Percentiles rank a stretch among this genome's conserved stretches.
Evolutionary conservation across 1,140 invertebrate species (phyloP).

Genomic region (Hyphantria cunea): DNA sequence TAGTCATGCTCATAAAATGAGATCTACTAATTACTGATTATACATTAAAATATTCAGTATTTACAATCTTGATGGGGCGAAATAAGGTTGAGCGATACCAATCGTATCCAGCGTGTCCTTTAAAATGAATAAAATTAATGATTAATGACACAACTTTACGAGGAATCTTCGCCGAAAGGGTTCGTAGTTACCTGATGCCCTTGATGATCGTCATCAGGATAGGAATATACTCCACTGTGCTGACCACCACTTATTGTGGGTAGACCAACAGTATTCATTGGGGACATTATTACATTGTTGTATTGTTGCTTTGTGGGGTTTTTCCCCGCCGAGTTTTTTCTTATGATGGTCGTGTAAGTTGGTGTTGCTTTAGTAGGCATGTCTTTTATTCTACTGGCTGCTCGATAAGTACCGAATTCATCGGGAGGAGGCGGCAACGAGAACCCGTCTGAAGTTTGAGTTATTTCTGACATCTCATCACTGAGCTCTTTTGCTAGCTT

Average conservation of each 20-base stretch:
- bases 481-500: constrained; percentile 67
- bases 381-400: constrained; percentile 63
- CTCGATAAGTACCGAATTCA: constrained; percentile 68
- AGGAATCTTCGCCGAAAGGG: constrained; percentile 64
- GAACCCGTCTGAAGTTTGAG: constrained; percentile 70
- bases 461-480: constrained; percentile 70
- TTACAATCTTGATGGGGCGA: constrained; percentile 43
- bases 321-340: constrained; percentile 52
- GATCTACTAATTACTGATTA: no score
- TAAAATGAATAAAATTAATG: constrained; percentile 41
- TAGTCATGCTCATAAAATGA: no score
- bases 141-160: constrained; percentile 29
- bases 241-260: constrained; percentile 57
- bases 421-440: constrained; percentile 73
- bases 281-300: constrained; percentile 53
- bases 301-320: constrained; percentile 50
- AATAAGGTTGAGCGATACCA: constrained; percentile 37
- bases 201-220: constrained; percentile 62
- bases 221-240: constrained; percentile 55
- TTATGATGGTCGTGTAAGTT: constrained; percentile 61
- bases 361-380: constrained; percentile 59
- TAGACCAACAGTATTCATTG: constrained; percentile 71
- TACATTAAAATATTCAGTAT: not conserved
- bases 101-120: constrained; percentile 39
- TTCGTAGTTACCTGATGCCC: constrained; percentile 63